Base-by-base conservation (phyloP, 1,140 invertebrate genomes). In the Drosophila erecta region DNA sequence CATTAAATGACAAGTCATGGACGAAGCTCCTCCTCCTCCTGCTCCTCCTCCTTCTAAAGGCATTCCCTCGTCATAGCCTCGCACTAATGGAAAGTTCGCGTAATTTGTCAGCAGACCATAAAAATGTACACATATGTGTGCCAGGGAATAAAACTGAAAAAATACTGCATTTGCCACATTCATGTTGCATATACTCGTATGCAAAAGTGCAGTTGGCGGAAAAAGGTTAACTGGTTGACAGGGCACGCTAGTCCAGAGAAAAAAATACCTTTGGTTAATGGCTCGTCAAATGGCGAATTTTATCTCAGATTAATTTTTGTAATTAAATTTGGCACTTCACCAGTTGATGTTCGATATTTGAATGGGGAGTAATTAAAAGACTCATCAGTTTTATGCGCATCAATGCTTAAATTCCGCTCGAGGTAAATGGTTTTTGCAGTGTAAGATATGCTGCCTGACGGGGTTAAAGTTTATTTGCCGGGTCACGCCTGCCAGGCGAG, bases 61-160 rank as follows among this genome's bases (percentile, higher is more conserved):
- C 44, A 53, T 17, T 17, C 33, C 50, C 22, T 15, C 14, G 24
- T 4, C 14, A 47, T 61, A 61, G 6, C 59, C 37, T 55, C 38
- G 54, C 58, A 66, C 83, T 86, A 87, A 86, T 86, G 83, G 75
- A 87, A 86, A 87, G 74, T 81, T 86, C 64, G 55, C 78, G 78
- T 78, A 86, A 86, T 86, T 86, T 86, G 81, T 81, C 81, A 86
- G 81, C 83, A 86, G 83, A 81, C 83, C 75, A 81, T 87, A 87
- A 86, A 86, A 86, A 86, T 77, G 12, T 69, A 73, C 37, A 58
- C 38, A 38, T 14, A 24, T 24, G 30, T 53, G 44, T 43, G 46
- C 30, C 69, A 64, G 33, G 40, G 12, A 38, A 14, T 38, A 76
- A 35, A 44, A 44, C 17, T 44, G 49, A 41, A 59, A 35, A 43